A percentile compares a stretch with the other conserved stretches of the same genome.
Conservation (phyloP, 2,113 vertebrate species). For the Vombatus ursinus region DNA sequence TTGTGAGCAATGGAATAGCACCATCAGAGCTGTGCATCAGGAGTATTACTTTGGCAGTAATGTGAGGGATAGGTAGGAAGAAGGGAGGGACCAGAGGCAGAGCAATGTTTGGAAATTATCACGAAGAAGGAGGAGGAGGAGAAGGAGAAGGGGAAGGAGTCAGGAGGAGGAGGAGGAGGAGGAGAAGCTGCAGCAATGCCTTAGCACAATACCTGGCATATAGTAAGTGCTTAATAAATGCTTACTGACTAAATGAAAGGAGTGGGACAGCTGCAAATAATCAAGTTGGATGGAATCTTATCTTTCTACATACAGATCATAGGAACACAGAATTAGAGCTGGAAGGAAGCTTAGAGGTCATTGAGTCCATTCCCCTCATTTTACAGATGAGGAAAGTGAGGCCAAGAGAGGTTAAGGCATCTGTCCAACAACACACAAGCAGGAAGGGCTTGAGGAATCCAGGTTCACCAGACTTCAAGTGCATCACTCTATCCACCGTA, state of each 20-base stretch:
- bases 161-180: neutral
- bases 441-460: neutral
- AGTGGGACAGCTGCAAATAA: neutral
- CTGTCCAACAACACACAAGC: neutral
- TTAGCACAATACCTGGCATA: neutral
- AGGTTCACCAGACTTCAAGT: neutral
- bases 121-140: too few relatives aligned
- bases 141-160: too few relatives aligned
- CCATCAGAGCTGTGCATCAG: neutral
- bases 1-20: neutral
- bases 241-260: neutral
- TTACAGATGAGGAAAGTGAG: neutral
- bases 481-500: too few relatives aligned
- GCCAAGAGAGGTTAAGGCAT: too few relatives aligned
- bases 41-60: neutral
- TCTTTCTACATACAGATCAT: neutral
- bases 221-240: neutral
- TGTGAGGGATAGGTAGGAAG: neutral
- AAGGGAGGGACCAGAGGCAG: neutral
- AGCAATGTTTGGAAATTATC: neutral
- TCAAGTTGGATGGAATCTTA: neutral
- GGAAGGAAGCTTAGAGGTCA: neutral
- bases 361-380: too few relatives aligned
- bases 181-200: neutral
- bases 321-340: neutral